Evolutionary conservation across 2,888 invertebrate genomes (phyloP).

Genomic region (Diloba caeruleocephala): DNA sequence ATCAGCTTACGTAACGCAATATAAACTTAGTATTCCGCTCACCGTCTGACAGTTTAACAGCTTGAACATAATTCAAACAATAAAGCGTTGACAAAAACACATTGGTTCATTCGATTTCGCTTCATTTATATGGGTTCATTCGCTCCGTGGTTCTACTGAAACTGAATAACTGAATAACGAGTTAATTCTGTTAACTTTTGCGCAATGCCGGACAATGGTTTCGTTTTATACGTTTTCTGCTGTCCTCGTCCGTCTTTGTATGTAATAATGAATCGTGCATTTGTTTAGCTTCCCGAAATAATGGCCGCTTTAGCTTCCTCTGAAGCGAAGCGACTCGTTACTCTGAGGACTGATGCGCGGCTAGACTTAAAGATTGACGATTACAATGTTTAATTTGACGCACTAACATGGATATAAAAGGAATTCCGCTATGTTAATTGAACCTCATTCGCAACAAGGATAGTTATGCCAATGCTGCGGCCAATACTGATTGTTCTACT

Average conservation of each 20-base stretch:
- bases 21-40: slow-evolving; percentile 35
- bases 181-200: slow-evolving; percentile 45
- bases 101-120: slow-evolving; percentile 43
- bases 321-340: too few species aligned
- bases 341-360: too few species aligned
- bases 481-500: too few species aligned
- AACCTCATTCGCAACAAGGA: too few species aligned
- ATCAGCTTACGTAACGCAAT: slow-evolving; percentile 15
- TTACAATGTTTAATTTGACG: too few species aligned
- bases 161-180: slow-evolving; percentile 47
- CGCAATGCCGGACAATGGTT: slow-evolving; percentile 32
- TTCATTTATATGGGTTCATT: slow-evolving; percentile 38
- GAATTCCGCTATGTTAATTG: too few species aligned
- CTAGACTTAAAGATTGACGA: too few species aligned
- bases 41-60: slow-evolving; percentile 43
- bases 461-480: too few species aligned
- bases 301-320: too few species aligned
- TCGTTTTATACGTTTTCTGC: slow-evolving; percentile 34
- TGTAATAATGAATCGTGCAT: slow-evolving; percentile 7
- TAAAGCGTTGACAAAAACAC: slow-evolving; percentile 48
- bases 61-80: slow-evolving; percentile 49
- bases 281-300: too few species aligned
- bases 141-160: slow-evolving; percentile 32
- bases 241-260: slow-evolving; percentile 11
- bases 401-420: too few species aligned